Evolutionary conservation across 2,888 invertebrate genomes (phyloP).

Genomic region (Agrotis clavis): DNA sequence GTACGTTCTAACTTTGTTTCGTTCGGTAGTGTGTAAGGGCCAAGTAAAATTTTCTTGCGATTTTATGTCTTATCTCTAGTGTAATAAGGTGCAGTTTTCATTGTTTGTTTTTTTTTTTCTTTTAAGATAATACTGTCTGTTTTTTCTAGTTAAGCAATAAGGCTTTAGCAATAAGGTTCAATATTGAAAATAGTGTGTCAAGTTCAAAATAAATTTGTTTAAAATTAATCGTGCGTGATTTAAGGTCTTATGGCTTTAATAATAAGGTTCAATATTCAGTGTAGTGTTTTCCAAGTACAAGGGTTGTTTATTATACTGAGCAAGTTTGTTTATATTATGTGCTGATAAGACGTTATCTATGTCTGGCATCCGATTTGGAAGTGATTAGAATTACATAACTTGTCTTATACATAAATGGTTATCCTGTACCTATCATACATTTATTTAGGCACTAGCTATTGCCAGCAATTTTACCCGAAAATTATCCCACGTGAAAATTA

Average conservation of each 20-base stretch:
- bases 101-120: conserved; percentile 15
- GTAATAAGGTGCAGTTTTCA: conserved; percentile 26
- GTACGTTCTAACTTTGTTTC: conserved; percentile 15
- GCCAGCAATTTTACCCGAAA: no score
- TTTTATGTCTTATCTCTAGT: neutral
- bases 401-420: no score
- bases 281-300: conserved; percentile 4
- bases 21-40: conserved; percentile 24
- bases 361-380: conserved; percentile 1
- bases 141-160: neutral
- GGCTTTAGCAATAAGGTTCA: neutral
- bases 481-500: no score
- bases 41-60: conserved; percentile 1
- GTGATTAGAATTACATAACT: neutral
- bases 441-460: no score
- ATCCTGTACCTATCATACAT: no score
- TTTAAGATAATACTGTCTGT: neutral
- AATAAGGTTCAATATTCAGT: conserved; percentile 36
- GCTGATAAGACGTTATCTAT: conserved; percentile 9
- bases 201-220: conserved; percentile 2
- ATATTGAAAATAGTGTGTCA: conserved; percentile 15
- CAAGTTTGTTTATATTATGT: conserved; percentile 10
- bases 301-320: conserved; percentile 9
- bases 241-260: neutral
- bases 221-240: neutral